phyloP scores from a whole-genome alignment of 2,113 vertebrate genomes.

The Paratilapia polleni region DNA sequence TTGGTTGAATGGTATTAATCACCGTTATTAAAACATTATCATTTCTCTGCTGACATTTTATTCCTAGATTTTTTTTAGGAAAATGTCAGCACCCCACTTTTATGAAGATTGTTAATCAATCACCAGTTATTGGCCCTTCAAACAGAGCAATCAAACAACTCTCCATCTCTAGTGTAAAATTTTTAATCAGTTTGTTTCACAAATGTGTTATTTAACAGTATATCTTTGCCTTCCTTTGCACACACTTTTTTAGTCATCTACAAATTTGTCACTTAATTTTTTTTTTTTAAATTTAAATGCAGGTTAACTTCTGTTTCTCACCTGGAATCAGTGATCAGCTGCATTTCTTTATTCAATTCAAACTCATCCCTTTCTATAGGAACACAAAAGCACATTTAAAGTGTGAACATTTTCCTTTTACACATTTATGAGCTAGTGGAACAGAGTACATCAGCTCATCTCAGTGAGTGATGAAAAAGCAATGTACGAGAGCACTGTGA shows the following conservation, averaged over 20 bases:
- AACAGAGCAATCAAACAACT: not conserved
- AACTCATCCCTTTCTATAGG: not conserved
- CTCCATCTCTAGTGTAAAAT: no score
- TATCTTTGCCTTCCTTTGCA: not conserved
- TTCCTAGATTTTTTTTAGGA: not conserved
- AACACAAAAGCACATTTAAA: conserved; percentile 2
- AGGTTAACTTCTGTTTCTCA: not conserved
- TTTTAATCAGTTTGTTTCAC: no score
- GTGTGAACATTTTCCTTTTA: conserved; percentile 18
- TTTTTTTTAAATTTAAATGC: not conserved
- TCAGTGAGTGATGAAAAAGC: not conserved
- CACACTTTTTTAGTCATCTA: not conserved
- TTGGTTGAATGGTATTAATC: not conserved
- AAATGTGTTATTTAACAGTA: no score
- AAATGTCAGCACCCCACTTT: not conserved
- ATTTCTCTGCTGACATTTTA: not conserved
- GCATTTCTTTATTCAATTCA: not conserved
- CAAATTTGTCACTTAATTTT: not conserved
- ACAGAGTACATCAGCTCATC: not conserved
- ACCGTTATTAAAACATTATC: not conserved
- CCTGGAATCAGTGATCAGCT: not conserved
- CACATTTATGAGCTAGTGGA: conserved; percentile 3
- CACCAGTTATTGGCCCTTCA: not conserved
- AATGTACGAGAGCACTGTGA: not conserved
- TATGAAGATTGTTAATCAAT: not conserved